Base-by-base conservation (phyloP, 2,113 vertebrate genomes). In the Fulmarus glacialis region DNA sequence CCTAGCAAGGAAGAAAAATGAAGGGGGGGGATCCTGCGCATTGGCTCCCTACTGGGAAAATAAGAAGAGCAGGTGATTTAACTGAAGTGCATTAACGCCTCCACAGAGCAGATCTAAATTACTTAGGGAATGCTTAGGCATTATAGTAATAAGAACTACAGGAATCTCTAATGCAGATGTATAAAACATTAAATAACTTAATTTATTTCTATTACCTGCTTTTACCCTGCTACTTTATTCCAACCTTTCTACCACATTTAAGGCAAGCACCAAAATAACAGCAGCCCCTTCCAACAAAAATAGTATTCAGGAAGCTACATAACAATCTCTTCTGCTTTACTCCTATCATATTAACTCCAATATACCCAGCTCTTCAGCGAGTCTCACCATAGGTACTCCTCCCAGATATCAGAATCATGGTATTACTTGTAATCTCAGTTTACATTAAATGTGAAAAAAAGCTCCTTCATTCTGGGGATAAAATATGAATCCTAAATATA, bases 151-250 rank as follows among this genome's bases (percentile, higher is more conserved):
- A 90, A 90, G 42, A 67, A 62, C 67, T 86, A 43, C 67, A 83
- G 71, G 72, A 95, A 95, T 74, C 55, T 38, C 64, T 87, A 81
- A 93, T 89, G 75, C 20, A 90, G 62, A 66, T 81, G 20, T 77
- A 81, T 81, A 78, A 92, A 96, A 89, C 79, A 97, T 75, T 82
- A 77, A 87, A 85, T 87, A 91, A 93, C n/a, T 60, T 59, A 70
- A 87, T 91, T 93, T 84, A 84, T 95, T 88, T 80, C 78, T 88
- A 90, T 66, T 88, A 77, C 29, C 43, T 82, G 30, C 36, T 93
- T 93, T 88, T 90, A 85, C 34, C 40, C 30, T 62, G 16, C 8
- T 91, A 48, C 55, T 77, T 87, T 83, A 19, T 71, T 95, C 21
- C 36, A 75, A 72, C 18, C 29, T 92, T 89, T 87, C 29, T 48